Evolutionary conservation across 2,797 vertebrate species (phyloP).

Genomic region (Spea hammondii): DNA sequence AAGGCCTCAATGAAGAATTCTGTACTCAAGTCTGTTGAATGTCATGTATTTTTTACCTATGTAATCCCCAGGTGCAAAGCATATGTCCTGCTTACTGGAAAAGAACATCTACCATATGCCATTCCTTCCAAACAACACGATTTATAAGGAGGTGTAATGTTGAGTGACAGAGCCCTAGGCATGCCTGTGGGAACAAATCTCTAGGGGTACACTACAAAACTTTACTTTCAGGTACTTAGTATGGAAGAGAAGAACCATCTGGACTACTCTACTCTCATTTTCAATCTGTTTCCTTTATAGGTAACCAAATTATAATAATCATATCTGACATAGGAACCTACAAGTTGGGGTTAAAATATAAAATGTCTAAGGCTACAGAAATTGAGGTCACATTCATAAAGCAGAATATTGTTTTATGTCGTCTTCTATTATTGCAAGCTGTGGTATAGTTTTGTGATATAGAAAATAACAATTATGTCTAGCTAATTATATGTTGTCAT

Average conservation of each 20-base stretch:
- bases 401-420: too few species aligned
- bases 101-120: conserved; percentile 32
- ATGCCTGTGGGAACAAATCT: conserved; percentile 28
- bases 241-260: conserved; percentile 34
- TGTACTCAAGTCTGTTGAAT: conserved; percentile 7
- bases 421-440: too few species aligned
- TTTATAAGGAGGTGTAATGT: conserved; percentile 27
- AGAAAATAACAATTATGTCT: too few species aligned
- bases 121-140: conserved; percentile 1
- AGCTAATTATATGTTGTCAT: too few species aligned
- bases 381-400: too few species aligned
- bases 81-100: conserved; percentile 33
- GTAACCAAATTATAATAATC: background rate
- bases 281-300: conserved; percentile 16
- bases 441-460: too few species aligned
- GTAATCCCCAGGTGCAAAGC: conserved; percentile 34
- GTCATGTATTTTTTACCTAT: conserved; percentile 12
- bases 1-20: conserved; percentile 31
- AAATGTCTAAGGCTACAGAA: too few species aligned
- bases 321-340: background rate
- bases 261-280: conserved; percentile 26
- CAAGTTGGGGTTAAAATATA: too few species aligned
- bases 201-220: conserved; percentile 33
- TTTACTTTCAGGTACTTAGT: conserved; percentile 29
- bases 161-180: conserved; percentile 39